Evolutionary conservation across 1,140 invertebrate species (phyloP).

Genomic region (Drosophila punjabiensis): DNA sequence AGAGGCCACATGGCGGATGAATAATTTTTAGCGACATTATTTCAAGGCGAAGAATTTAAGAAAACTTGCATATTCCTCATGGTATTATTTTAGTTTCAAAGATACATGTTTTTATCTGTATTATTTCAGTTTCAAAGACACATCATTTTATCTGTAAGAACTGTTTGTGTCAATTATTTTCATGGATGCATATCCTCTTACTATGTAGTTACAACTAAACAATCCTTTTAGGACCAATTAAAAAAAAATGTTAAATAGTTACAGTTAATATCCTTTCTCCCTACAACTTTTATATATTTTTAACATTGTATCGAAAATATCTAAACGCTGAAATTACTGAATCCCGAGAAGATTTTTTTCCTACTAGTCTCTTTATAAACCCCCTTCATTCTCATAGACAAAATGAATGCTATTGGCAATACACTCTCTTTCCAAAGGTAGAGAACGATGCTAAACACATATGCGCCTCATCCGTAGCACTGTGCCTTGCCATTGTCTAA

Average conservation of each 20-base stretch:
- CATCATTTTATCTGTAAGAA: too few species aligned
- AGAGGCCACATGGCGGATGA: constrained; percentile 5
- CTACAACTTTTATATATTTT: not conserved
- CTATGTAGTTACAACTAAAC: not conserved
- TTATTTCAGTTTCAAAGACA: too few species aligned
- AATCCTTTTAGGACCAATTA: too few species aligned
- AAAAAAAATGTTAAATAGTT: not conserved
- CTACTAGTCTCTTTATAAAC: not conserved
- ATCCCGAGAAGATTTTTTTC: too few species aligned
- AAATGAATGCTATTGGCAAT: not conserved
- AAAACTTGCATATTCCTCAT: not conserved
- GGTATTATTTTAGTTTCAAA: not conserved
- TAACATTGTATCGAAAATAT: not conserved
- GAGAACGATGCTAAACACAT: constrained; percentile 6
- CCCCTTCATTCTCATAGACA: not conserved
- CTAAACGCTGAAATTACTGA: too few species aligned
- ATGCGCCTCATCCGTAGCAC: constrained; percentile 17
- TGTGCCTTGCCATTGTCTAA: constrained; percentile 53
- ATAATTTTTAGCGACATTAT: not conserved
- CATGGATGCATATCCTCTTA: too few species aligned
- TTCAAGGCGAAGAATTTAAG: not conserved
- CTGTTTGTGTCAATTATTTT: too few species aligned
- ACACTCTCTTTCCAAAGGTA: not conserved
- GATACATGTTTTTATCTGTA: too few species aligned
- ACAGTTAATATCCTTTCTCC: not conserved